Evolutionary conservation across 2,888 invertebrate species (phyloP).

Genomic region (Antheraea assamensis): DNA sequence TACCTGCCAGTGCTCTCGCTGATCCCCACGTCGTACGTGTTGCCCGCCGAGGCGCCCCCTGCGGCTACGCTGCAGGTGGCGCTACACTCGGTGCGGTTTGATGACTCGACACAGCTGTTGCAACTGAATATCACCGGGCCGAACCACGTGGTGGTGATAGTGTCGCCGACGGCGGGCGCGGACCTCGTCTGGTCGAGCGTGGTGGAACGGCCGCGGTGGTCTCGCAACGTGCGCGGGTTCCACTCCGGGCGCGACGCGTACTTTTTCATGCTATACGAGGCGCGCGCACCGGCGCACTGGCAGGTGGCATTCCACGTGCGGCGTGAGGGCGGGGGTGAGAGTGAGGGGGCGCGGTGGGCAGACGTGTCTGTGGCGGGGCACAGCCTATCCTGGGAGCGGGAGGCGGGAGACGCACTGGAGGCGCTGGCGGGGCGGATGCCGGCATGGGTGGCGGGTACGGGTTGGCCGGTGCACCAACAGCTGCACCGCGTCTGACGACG

Average conservation of each 20-base stretch:
- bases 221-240: conserved; percentile 57
- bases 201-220: conserved; percentile 80
- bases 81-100: conserved; percentile 22
- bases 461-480: conserved; percentile 87
- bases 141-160: conserved; percentile 56
- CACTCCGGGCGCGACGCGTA: conserved; percentile 74
- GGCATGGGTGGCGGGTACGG: conserved; percentile 84
- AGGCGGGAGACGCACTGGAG: no score
- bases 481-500: conserved; percentile 65
- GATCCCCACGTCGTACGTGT: conserved; percentile 84
- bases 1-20: conserved; percentile 88
- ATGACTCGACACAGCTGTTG: conserved; percentile 21
- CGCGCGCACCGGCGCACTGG: conserved; percentile 33
- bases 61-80: conserved; percentile 30
- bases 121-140: conserved; percentile 36
- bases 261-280: conserved; percentile 49
- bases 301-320: conserved; percentile 28
- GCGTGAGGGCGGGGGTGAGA: conserved; percentile 25
- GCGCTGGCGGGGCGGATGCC: conserved; percentile 84
- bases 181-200: conserved; percentile 77
- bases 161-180: conserved; percentile 82
- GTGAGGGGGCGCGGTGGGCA: conserved; percentile 26
- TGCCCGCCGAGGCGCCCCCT: conserved; percentile 78
- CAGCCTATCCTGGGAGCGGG: conserved; percentile 76
- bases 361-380: conserved; percentile 83